Percentiles rank a stretch among this genome's conserved stretches.
phyloP scores from a whole-genome alignment of 2,113 vertebrate species.

The Varanus salvator region DNA sequence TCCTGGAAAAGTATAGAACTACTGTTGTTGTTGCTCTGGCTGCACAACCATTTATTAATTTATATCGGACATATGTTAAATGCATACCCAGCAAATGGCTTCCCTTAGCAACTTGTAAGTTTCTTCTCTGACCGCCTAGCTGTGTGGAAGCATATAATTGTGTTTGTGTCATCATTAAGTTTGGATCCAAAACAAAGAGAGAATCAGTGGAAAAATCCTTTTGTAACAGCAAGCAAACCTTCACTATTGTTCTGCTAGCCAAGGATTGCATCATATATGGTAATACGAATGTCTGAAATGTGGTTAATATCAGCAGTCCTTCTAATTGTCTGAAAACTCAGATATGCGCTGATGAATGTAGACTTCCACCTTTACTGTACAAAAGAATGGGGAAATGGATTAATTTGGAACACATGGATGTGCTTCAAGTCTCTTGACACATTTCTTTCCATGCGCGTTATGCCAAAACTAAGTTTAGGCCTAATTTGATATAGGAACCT shows the following conservation, averaged over 20 bases:
- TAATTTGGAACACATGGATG: not conserved
- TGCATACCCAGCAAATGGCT: no score
- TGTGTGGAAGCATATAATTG: not conserved
- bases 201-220: not conserved
- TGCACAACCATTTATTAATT: no score
- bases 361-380: no score
- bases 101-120: not conserved
- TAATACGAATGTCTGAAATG: not conserved
- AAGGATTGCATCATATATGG: not conserved
- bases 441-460: not conserved
- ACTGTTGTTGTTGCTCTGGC: not conserved
- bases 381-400: not conserved
- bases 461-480: not conserved
- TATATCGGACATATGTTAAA: not conserved
- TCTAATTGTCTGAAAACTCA: not conserved
- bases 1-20: not conserved
- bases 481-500: not conserved
- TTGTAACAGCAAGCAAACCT: not conserved
- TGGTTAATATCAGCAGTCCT: not conserved
- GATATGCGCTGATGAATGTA: not conserved
- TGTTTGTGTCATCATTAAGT: not conserved
- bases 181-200: not conserved
- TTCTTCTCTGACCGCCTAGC: not conserved
- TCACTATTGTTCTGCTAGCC: not conserved
- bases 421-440: not conserved